Conservation (phyloP, 1,140 invertebrate genomes). For the Drosophila ohnishii region DNA sequence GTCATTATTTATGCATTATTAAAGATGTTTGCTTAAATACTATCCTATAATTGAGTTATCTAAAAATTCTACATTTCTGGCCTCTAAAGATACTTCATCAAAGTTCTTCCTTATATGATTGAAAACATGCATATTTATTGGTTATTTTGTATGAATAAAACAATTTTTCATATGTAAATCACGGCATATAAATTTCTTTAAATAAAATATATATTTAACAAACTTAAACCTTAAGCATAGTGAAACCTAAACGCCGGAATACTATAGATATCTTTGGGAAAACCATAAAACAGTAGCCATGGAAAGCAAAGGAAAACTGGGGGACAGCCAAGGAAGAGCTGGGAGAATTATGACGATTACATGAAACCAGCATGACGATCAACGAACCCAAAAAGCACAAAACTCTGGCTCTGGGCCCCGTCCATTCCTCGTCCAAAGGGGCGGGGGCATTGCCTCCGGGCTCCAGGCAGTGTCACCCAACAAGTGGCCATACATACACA, state of each 20-base stretch:
- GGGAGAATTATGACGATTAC: conserved; percentile 58
- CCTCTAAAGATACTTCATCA: neutral
- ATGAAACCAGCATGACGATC: conserved; percentile 79
- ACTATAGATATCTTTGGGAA: neutral
- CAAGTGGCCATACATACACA: conserved; percentile 57
- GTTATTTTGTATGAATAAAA: neutral
- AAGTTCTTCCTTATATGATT: neutral
- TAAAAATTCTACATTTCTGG: neutral
- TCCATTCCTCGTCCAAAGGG: conserved; percentile 11
- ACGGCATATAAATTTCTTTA: too few species aligned
- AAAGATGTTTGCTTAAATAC: neutral
- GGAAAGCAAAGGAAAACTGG: neutral
- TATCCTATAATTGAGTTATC: neutral
- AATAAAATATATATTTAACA: neutral
- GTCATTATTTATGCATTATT: neutral
- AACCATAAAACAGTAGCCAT: neutral
- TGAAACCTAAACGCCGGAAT: neutral
- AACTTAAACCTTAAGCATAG: too few species aligned
- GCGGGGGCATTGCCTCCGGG: conserved; percentile 43
- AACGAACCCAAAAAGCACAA: conserved; percentile 69
- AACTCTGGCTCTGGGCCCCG: conserved; percentile 36
- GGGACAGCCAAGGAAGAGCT: conserved; percentile 10
- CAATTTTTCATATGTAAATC: neutral
- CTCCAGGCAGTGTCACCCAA: conserved; percentile 43
- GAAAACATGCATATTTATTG: too few species aligned